Evolutionary conservation across 2,797 vertebrate genomes (phyloP).

Genomic region (Melanogrammus aeglefinus): DNA sequence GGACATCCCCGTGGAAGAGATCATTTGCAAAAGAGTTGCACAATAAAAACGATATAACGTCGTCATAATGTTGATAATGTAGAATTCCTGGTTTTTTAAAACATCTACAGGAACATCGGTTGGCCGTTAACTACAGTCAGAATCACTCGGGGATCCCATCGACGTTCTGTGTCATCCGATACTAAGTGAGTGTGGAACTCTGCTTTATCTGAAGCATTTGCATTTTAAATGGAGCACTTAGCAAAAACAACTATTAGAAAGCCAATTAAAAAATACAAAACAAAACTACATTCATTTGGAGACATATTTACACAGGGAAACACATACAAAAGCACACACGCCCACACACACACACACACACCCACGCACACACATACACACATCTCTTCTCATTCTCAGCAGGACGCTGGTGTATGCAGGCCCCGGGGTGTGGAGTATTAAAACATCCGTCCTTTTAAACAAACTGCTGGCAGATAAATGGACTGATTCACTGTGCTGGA

Average conservation of each 20-base stretch:
- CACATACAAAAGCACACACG: neutral
- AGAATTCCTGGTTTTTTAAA: neutral
- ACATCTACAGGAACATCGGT: neutral
- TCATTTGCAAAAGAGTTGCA: too few species aligned
- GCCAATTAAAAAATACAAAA: neutral
- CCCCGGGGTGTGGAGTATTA: conserved; percentile 57
- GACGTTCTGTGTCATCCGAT: neutral
- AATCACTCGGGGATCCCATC: neutral
- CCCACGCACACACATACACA: neutral
- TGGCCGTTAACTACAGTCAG: too few species aligned
- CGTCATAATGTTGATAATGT: too few species aligned
- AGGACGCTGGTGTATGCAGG: conserved; percentile 57
- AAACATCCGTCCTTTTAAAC: conserved; percentile 71
- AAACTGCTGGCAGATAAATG: conserved; percentile 70
- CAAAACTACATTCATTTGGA: neutral
- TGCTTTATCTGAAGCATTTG: neutral
- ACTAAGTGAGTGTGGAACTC: neutral
- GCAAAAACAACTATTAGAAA: too few species aligned
- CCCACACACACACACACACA: neutral
- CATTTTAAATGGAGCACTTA: neutral
- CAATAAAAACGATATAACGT: too few species aligned
- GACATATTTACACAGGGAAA: neutral
- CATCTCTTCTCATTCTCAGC: conserved; percentile 62
- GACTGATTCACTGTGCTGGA: conserved; percentile 57
- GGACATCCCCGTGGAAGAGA: neutral